Evolutionary conservation across 2,797 vertebrate genomes (phyloP), one percentile per base, ranked within the genome.

Genomic region (Alosa sapidissima): DNA sequence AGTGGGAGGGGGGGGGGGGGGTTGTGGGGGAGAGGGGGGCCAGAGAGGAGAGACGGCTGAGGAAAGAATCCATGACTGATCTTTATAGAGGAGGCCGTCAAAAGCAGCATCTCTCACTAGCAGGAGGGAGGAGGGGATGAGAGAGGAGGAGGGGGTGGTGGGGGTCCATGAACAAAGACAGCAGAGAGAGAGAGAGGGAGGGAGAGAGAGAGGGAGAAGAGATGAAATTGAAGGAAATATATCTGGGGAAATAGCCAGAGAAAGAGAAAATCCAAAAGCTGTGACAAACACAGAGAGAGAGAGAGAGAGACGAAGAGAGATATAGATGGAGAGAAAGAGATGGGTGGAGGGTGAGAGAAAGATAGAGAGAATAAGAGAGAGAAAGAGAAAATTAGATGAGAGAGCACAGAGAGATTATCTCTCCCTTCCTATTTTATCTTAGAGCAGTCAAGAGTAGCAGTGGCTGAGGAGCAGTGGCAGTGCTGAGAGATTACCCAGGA

Each of bases 351-450:
- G 88, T 33, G 58, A 91, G 84, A 84, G 91, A 90, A 89, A 87
- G 83, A 88, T 88, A 92, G 90, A 89, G 87, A 86, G 87, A 88
- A 90, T 90, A 89, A 92, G 55, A 58, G 65, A 81, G 51, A 82
- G 10, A 21, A 28, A 60, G 24, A 83, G 54, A 83, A 54, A 65
- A 14, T 28, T 3, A 49, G 10, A 72, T 41, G 49, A 52, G 60
- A 81, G 60, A 82, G 62, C 28, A 51, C n/a, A 51, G 11, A 68
- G 47, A 24, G 41, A 49, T 81, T n/a, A 81, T 55, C 54, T 60
- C 24, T 55, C 5, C 13, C 82, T 83, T 49, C 60, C 41, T 49
- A 48, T 48, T 68, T 75, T 8, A 75, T 49, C 24, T 51, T 51
- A 19, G 60, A 78, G 1, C 41, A 36, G 60, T 4, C 81, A 36